Percentiles rank a stretch among this genome's conserved stretches.
These are phyloP conservation scores for Rhagium mordax DNA, from an alignment of 2,888 invertebrate species.

Conservation along the genomic window DNA sequence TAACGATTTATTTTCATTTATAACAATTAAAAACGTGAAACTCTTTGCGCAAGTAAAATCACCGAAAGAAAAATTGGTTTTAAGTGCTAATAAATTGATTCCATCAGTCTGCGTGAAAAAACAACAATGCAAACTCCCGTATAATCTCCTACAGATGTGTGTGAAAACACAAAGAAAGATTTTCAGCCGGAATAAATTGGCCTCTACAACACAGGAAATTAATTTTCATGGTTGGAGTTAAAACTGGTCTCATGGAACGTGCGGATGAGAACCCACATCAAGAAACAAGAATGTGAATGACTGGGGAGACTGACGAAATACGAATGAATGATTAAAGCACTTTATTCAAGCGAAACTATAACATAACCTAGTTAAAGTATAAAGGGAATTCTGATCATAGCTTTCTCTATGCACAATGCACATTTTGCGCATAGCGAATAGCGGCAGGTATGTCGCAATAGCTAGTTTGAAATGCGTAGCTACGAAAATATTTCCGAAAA, in stretches of 20 bases:
- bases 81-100: slow-evolving; percentile 16
- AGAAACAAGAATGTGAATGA: slow-evolving; percentile 3
- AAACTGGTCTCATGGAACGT: slow-evolving; percentile 2
- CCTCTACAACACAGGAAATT: slow-evolving; percentile 24
- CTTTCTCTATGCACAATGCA: too few relatives aligned
- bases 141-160: slow-evolving; percentile 31
- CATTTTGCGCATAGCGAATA: too few relatives aligned
- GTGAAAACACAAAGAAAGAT: slow-evolving; percentile 30
- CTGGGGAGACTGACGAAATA: neutral
- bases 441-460: too few relatives aligned
- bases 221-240: slow-evolving; percentile 23
- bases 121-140: neutral
- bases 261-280: slow-evolving; percentile 17
- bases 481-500: too few relatives aligned
- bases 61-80: neutral
- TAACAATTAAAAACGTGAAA: too few relatives aligned
- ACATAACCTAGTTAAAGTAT: neutral
- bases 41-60: too few relatives aligned
- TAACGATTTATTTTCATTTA: too few relatives aligned
- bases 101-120: neutral
- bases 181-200: slow-evolving; percentile 29
- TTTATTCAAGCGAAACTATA: neutral
- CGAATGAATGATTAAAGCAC: neutral
- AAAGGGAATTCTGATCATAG: neutral
- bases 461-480: too few relatives aligned